These are phyloP conservation scores for Anaspis maculata DNA, from an alignment of 2,888 invertebrate species.

Conservation along the genomic window DNA sequence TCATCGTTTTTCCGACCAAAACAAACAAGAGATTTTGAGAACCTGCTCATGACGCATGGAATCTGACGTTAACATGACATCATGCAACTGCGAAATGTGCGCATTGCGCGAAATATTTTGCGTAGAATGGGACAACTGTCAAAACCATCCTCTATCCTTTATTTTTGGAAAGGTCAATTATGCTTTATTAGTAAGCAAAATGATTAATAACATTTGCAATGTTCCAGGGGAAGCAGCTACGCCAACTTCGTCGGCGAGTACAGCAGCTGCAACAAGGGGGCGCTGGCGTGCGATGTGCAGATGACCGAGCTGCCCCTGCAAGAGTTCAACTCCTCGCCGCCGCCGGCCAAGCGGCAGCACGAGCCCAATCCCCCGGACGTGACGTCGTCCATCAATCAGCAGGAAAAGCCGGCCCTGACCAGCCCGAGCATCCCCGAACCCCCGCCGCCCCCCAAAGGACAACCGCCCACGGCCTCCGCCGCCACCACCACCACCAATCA, in stretches of 20 bases:
- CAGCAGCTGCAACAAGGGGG: slow-evolving; percentile 54
- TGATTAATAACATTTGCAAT: too few relatives aligned
- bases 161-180: too few relatives aligned
- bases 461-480: slow-evolving; percentile 37
- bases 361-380: slow-evolving; percentile 42
- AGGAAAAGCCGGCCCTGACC: slow-evolving; percentile 28
- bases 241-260: slow-evolving; percentile 56
- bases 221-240: too few relatives aligned
- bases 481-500: slow-evolving; percentile 36
- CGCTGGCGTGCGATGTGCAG: slow-evolving; percentile 50
- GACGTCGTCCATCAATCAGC: slow-evolving; percentile 30
- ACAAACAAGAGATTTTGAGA: too few relatives aligned
- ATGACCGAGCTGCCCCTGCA: slow-evolving; percentile 57
- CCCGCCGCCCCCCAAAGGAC: slow-evolving; percentile 52
- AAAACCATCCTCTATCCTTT: too few relatives aligned
- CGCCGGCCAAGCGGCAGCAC: slow-evolving; percentile 44
- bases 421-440: slow-evolving; percentile 52
- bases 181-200: too few relatives aligned
- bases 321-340: slow-evolving; percentile 53
- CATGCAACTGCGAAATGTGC: too few relatives aligned
- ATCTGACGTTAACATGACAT: too few relatives aligned
- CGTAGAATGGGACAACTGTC: too few relatives aligned
- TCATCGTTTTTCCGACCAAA: too few relatives aligned
- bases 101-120: too few relatives aligned
- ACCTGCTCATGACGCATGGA: too few relatives aligned